Evolutionary conservation across 2,797 vertebrate species (phyloP), one percentile per base, ranked within the genome.

Genomic region (Perodicticus potto): DNA sequence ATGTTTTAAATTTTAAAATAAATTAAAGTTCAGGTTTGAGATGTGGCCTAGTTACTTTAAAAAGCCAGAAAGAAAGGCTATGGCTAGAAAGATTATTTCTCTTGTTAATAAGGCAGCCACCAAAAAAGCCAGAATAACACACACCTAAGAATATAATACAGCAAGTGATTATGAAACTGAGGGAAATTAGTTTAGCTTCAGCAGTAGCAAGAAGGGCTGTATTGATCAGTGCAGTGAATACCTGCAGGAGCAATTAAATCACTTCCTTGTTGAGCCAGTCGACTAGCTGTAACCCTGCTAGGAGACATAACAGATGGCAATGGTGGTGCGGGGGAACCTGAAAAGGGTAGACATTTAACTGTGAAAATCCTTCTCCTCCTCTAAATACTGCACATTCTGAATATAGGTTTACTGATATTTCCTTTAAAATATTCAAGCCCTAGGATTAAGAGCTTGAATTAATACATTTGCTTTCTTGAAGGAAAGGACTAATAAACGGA

Each of bases 301-400:
- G 99, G 99, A 97, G 99, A 98, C 98, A 99, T 98, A 98, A 99
- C 98, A 73, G 99, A 99, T 96, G 99, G 99, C 96, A 99, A 98
- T 98, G 99, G 99, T 97, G 99, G 99, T 98, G 99, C 98, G 96
- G 99, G 98, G 98, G 99, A 99, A 98, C 99, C 99, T 99, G 99
- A 96, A 98, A 99, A 99, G 85, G 95, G 97, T 86, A 99, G 96
- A 98, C 43, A 98, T 97, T 95, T 65, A 86, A 96, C 73, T 88
- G 97, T 98, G 94, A 98, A 98, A 97, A 98, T 93, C 34, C 77
- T 95, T 74, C 96, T 97, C 78, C 76, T 83, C 96, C n/a, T 91
- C 49, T 89, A 95, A 7, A 80, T 20, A 87, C 81, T 14, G 8
- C 4, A 95, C 45, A 96, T 90, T 94, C 34, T 80, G 65, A 93